Evolutionary conservation across 2,797 vertebrate genomes (phyloP).

Genomic region (Liparis tanakae): DNA sequence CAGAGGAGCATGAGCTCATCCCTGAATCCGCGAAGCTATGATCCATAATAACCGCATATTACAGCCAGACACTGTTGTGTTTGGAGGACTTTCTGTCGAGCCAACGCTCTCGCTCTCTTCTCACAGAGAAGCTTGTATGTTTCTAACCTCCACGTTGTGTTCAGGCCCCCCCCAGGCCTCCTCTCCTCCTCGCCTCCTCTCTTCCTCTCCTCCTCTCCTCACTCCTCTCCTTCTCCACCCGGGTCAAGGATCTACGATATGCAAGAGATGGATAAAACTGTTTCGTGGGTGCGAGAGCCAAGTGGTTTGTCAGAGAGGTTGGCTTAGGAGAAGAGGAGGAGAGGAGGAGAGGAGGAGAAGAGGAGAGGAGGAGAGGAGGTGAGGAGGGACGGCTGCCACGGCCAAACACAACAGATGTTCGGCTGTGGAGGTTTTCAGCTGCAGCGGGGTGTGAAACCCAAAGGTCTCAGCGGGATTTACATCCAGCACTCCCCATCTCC

Average conservation of each 20-base stretch:
- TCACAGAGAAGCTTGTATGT: constrained; percentile 47
- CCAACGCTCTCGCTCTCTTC: constrained; percentile 47
- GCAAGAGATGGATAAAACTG: constrained; percentile 42
- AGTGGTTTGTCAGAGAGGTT: constrained; percentile 40
- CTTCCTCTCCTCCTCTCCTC: not conserved
- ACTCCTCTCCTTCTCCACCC: constrained; percentile 37
- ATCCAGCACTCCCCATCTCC: constrained; percentile 17
- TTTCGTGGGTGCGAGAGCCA: constrained; percentile 49
- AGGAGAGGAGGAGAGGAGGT: constrained; percentile 10
- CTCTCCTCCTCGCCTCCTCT: not conserved
- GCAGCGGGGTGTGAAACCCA: constrained; percentile 49
- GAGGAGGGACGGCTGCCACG: constrained; percentile 7
- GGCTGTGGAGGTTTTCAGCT: constrained; percentile 46
- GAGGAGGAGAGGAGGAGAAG: constrained; percentile 23
- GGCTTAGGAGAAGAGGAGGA: constrained; percentile 30
- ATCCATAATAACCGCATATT: constrained; percentile 68
- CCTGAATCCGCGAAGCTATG: constrained; percentile 66
- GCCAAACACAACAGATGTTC: constrained; percentile 75
- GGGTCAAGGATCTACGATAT: constrained; percentile 39
- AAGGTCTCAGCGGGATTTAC: constrained; percentile 52
- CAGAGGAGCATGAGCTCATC: constrained; percentile 72
- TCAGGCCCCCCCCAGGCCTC: constrained; percentile 19
- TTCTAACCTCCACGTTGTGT: constrained; percentile 39
- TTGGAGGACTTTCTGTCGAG: constrained; percentile 64
- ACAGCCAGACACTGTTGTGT: constrained; percentile 68